Evolutionary conservation across 2,113 vertebrate species (phyloP).

Genomic region (Pseudonaja textilis): DNA sequence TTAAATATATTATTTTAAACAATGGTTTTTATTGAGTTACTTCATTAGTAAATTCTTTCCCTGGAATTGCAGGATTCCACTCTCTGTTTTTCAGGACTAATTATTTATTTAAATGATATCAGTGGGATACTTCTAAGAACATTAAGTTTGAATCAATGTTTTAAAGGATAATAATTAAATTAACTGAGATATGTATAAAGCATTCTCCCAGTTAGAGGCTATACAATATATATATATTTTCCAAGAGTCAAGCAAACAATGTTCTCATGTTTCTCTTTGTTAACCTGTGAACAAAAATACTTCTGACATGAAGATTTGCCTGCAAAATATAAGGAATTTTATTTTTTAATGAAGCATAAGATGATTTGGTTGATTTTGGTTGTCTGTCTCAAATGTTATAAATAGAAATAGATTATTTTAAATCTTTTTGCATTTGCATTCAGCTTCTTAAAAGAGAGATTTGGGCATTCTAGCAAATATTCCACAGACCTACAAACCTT

Average conservation of each 20-base stretch:
- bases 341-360: slow-evolving; percentile 24
- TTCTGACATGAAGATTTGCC: background rate
- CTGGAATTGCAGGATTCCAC: background rate
- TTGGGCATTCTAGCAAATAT: slow-evolving; percentile 33
- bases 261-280: background rate
- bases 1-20: background rate
- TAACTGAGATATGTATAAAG: slow-evolving; percentile 34
- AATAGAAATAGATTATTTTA: slow-evolving; percentile 13
- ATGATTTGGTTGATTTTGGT: slow-evolving; percentile 25
- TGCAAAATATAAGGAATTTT: slow-evolving; percentile 38
- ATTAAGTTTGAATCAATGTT: slow-evolving; percentile 17
- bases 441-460: slow-evolving; percentile 54
- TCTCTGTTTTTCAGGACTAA: background rate
- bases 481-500: slow-evolving; percentile 26
- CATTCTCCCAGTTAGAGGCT: slow-evolving; percentile 40
- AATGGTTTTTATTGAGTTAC: background rate
- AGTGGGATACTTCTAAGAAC: background rate
- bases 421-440: slow-evolving; percentile 39
- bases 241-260: slow-evolving; percentile 43
- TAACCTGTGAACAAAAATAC: slow-evolving; percentile 17
- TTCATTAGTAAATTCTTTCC: background rate
- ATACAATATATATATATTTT: slow-evolving; percentile 29
- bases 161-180: slow-evolving; percentile 42
- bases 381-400: background rate
- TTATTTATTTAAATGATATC: background rate